These are phyloP conservation scores for Gymnocheta viridis DNA, from an alignment of 2,888 invertebrate species.

Conservation along the genomic window DNA sequence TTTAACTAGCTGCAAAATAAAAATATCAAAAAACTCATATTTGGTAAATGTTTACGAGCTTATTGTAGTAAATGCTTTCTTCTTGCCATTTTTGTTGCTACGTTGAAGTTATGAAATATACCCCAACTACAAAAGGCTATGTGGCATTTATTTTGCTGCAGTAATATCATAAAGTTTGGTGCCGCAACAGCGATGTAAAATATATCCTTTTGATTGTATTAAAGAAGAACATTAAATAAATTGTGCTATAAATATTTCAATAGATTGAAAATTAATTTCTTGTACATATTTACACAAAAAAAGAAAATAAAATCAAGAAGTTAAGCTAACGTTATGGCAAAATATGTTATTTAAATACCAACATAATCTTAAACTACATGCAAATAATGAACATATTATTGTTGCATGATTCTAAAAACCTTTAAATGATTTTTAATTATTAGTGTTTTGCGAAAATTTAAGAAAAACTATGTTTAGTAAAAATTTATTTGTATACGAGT, in stretches of 20 bases:
- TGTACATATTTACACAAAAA: neutral
- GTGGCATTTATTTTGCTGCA: slow-evolving; percentile 60
- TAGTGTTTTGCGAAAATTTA: too few species aligned
- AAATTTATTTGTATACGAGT: too few species aligned
- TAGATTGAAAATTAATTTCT: slow-evolving; percentile 1
- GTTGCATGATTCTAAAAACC: too few species aligned
- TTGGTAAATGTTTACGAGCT: slow-evolving; percentile 48
- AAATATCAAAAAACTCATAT: slow-evolving; percentile 35
- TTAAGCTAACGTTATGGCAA: neutral
- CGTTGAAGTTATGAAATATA: slow-evolving; percentile 43
- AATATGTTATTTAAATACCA: neutral
- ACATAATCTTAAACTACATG: neutral
- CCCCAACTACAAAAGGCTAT: slow-evolving; percentile 14
- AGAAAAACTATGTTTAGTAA: too few species aligned
- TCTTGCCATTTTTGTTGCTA: neutral
- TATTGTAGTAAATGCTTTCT: slow-evolving; percentile 1
- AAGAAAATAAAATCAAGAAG: neutral
- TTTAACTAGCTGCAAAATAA: slow-evolving; percentile 63
- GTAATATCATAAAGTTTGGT: slow-evolving; percentile 60
- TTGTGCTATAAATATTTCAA: neutral
- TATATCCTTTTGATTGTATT: slow-evolving; percentile 28
- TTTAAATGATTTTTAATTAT: too few species aligned
- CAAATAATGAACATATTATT: too few species aligned
- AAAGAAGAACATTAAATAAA: slow-evolving; percentile 16
- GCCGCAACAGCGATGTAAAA: slow-evolving; percentile 46